Percentiles rank a stretch among this genome's conserved stretches.
These are phyloP conservation scores for Galaxea fascicularis DNA, from an alignment of 92 coral and sea anemone genomes.

Conservation along the genomic window DNA sequence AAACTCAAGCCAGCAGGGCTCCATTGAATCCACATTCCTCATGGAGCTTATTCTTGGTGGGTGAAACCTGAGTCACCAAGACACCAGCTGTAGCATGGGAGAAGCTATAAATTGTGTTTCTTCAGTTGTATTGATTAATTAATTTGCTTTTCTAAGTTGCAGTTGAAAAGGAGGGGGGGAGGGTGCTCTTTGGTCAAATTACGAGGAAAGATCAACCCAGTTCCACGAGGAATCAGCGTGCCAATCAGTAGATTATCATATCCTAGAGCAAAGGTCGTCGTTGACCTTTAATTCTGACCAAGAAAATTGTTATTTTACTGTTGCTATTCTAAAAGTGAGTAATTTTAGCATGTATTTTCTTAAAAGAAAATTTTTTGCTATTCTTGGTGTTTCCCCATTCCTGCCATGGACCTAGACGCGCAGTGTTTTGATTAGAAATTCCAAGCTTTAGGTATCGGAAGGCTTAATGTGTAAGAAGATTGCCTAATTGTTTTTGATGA, in stretches of 20 bases:
- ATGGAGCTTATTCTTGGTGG: background rate
- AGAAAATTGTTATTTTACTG: no score
- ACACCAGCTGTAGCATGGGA: background rate
- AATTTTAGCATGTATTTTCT: no score
- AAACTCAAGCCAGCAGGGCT: no score
- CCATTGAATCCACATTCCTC: no score
- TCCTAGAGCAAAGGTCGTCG: no score
- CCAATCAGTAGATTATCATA: background rate
- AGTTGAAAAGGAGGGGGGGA: background rate
- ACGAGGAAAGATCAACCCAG: background rate
- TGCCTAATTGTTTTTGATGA: background rate
- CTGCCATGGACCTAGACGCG: no score
- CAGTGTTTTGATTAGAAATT: background rate
- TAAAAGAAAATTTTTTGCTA: background rate
- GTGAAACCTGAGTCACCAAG: no score
- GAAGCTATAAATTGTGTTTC: background rate
- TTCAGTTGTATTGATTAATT: no score
- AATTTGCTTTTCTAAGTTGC: background rate
- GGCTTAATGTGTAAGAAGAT: background rate
- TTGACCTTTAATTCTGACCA: no score
- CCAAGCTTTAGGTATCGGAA: constrained; percentile 12
- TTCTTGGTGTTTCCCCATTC: no score
- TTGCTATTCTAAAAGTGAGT: no score
- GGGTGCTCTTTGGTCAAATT: background rate
- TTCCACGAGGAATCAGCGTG: background rate